A percentile compares a stretch with the other conserved stretches of the same genome.
Conservation (phyloP, 2,113 vertebrate genomes). For the Tauraco erythrolophus region DNA sequence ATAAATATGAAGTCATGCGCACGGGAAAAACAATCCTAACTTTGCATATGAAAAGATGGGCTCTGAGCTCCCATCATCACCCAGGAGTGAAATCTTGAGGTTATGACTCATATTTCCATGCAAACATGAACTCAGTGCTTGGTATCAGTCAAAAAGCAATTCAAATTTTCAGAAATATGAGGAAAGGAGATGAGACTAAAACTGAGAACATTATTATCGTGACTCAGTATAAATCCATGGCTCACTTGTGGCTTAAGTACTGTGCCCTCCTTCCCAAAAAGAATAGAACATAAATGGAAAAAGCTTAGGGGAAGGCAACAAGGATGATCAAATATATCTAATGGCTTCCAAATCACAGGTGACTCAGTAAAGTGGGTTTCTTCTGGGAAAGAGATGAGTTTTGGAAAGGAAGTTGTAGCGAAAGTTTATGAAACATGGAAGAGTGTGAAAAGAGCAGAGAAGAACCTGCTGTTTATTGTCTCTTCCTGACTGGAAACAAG, state of each 20-base stretch:
- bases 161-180: neutral
- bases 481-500: neutral
- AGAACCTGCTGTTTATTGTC: neutral
- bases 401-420: neutral
- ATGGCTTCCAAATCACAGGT: neutral
- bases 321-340: neutral
- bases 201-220: neutral
- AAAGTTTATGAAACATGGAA: neutral
- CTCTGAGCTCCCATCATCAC: conserved; percentile 3
- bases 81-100: conserved; percentile 40
- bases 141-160: conserved; percentile 1
- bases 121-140: neutral
- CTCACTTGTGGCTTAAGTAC: neutral
- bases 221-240: neutral
- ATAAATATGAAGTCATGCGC: conserved; percentile 15
- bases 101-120: conserved; percentile 43
- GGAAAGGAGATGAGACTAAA: neutral
- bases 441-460: neutral
- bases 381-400: neutral
- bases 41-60: conserved; percentile 12
- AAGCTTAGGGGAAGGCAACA: neutral
- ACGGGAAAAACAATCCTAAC: conserved; percentile 33
- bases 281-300: neutral
- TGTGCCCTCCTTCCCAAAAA: neutral
- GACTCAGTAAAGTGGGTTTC: neutral